These are phyloP conservation scores for Mormyrus hasselquistii DNA, from an alignment of 2,797 vertebrate species.

Conservation along the genomic window DNA sequence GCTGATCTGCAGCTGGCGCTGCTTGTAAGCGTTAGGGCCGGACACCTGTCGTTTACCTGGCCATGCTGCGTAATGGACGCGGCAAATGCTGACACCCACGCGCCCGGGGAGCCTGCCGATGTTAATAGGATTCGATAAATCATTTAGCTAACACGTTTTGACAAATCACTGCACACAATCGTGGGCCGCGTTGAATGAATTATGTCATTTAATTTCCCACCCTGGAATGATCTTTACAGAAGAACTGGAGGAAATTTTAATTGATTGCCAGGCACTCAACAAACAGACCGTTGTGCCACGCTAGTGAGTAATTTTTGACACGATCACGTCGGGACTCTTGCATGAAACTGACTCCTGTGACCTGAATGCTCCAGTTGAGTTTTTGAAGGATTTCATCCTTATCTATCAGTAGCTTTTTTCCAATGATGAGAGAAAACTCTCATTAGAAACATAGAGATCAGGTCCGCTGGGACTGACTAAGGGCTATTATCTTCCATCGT, in stretches of 20 bases:
- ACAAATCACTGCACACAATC: neutral
- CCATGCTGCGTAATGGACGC: conserved; percentile 13
- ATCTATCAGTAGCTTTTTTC: neutral
- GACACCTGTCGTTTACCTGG: conserved; percentile 7
- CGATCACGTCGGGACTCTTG: neutral
- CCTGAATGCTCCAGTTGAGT: neutral
- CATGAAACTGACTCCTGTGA: neutral
- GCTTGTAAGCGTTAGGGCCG: neutral
- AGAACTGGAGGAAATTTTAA: conserved; percentile 15
- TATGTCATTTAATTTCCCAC: conserved; percentile 3
- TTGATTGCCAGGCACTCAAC: neutral
- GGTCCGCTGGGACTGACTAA: neutral
- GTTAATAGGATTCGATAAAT: conserved; percentile 16
- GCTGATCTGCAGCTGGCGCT: neutral
- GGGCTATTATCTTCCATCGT: neutral
- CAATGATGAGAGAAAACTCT: neutral
- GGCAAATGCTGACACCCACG: conserved; percentile 19
- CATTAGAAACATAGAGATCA: neutral
- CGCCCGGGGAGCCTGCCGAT: conserved; percentile 7
- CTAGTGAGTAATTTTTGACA: neutral
- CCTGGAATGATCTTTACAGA: neutral
- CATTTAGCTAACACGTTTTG: neutral
- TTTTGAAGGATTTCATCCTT: neutral
- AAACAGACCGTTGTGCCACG: neutral
- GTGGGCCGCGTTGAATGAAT: neutral